Conservation (phyloP, 2,888 invertebrate genomes). For the Cataglyphis rosenhaueri region DNA sequence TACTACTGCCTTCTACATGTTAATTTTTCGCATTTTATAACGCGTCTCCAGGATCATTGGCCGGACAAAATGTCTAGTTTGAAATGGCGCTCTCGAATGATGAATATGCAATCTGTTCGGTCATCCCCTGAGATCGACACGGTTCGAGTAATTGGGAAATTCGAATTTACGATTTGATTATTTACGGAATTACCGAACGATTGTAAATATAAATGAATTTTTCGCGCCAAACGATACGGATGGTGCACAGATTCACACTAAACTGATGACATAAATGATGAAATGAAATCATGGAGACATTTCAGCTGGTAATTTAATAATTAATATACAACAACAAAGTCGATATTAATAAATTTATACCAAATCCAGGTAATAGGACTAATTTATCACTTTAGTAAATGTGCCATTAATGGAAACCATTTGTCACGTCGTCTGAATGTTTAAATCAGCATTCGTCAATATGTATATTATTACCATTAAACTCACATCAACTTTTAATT, state of each 20-base stretch:
- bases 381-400: slow-evolving; percentile 46
- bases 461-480: slow-evolving; percentile 15
- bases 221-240: background rate
- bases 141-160: slow-evolving; percentile 1
- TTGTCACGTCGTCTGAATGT: slow-evolving; percentile 43
- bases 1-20: slow-evolving; percentile 52
- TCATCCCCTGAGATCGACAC: slow-evolving; percentile 12
- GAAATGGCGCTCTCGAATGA: slow-evolving; percentile 27
- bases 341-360: slow-evolving; percentile 34
- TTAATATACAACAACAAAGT: slow-evolving; percentile 28
- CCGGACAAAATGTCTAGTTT: slow-evolving; percentile 28
- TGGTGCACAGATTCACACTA: slow-evolving; percentile 10
- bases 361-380: slow-evolving; percentile 37
- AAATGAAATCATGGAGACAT: background rate
- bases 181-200: slow-evolving; percentile 18
- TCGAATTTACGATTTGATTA: slow-evolving; percentile 23
- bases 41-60: slow-evolving; percentile 37
- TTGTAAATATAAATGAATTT: slow-evolving; percentile 37
- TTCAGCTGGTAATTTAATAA: slow-evolving; percentile 31
- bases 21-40: slow-evolving; percentile 36
- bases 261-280: slow-evolving; percentile 19
- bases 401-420: slow-evolving; percentile 39
- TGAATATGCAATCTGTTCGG: slow-evolving; percentile 33
- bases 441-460: slow-evolving; percentile 14
- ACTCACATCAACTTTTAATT: slow-evolving; percentile 4